Base-by-base conservation (phyloP, 2,888 invertebrate species). In the Sclerodermus sp. region DNA sequence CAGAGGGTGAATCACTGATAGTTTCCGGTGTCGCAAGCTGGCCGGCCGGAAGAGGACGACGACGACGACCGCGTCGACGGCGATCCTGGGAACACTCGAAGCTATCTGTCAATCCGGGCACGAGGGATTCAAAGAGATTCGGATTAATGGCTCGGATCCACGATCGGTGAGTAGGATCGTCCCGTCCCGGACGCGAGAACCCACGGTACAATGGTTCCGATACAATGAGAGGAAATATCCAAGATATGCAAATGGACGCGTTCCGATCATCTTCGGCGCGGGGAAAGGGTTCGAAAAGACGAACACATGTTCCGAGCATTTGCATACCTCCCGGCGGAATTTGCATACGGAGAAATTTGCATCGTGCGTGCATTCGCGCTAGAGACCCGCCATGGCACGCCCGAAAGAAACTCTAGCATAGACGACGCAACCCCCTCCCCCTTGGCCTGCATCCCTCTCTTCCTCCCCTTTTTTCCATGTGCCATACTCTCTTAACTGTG, bases 211-310 rank as follows among this genome's bases (percentile, higher is more conserved):
- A 75, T 72, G 62, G 70, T 62, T 47, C 62, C 68, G 68, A 74
- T 73, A 77, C 77, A 77, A 76, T 76, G 77, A 74, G 74, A 76
- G 76, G 74, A 77, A 76, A 76, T 72, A 76, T 76, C 76, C 74
- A 74, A 76, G 76, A 77, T 77, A 77, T 77, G 77, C 76, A 76
- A 77, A 77, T 72, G 66, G 64, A 47, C 66, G 62, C 68, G 69
- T 72, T 71, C 73, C 75, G 76, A 76, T 76, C 74, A 76, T 77
- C 77, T 76, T 76, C 71, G 71, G 60, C 53, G 57, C 47, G 56
- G 66, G 55, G 60, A 73, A 75, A 71, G 72, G 74, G 70, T 72
- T 69, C 70, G 67, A 68, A 58, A 57, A 73, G 73, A 72, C 67
- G 73, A 71, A 72, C 76, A 76, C 73, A 76, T 75, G 77, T 71